Percentiles rank a stretch among this genome's conserved stretches.
Evolutionary conservation across 1,140 invertebrate genomes (phyloP).

Genomic region (Halyomorpha halys): DNA sequence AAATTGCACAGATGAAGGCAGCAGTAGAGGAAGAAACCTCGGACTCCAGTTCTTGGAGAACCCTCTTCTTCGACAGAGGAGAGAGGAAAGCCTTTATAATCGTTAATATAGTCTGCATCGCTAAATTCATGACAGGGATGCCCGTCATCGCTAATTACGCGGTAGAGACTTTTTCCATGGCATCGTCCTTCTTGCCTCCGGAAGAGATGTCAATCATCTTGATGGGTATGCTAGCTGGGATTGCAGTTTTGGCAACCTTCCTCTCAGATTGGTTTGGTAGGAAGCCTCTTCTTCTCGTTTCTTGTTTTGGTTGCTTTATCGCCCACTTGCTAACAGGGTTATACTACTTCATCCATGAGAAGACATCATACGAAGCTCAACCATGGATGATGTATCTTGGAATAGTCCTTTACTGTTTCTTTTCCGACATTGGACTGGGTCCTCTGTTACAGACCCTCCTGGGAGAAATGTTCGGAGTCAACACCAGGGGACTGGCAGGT

Average conservation of each 20-base stretch:
- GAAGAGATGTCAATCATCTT: slow-evolving; percentile 6
- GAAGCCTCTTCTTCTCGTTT: slow-evolving; percentile 11
- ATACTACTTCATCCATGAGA: slow-evolving; percentile 12
- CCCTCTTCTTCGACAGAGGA: not conserved
- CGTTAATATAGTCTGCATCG: not conserved
- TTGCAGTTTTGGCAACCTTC: not conserved
- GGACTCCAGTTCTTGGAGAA: slow-evolving; percentile 2
- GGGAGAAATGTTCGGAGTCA: slow-evolving; percentile 40
- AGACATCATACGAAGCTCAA: not conserved
- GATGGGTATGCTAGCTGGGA: not conserved
- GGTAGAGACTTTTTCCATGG: slow-evolving; percentile 8
- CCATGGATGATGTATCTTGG: slow-evolving; percentile 35
- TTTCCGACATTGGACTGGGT: slow-evolving; percentile 37
- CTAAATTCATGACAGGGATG: slow-evolving; percentile 11
- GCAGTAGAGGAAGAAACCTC: not conserved
- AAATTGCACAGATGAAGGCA: not conserved
- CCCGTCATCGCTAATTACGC: slow-evolving; percentile 15
- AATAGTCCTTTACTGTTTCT: slow-evolving; percentile 36
- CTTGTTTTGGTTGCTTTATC: slow-evolving; percentile 11
- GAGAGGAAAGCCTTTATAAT: slow-evolving; percentile 6
- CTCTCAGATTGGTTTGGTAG: slow-evolving; percentile 16
- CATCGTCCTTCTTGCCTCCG: not conserved
- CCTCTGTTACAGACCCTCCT: slow-evolving; percentile 39
- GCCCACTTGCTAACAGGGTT: not conserved
- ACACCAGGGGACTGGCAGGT: slow-evolving; percentile 39